Evolutionary conservation across 2,888 invertebrate species (phyloP).

Genomic region (Ametastegia equiseti): DNA sequence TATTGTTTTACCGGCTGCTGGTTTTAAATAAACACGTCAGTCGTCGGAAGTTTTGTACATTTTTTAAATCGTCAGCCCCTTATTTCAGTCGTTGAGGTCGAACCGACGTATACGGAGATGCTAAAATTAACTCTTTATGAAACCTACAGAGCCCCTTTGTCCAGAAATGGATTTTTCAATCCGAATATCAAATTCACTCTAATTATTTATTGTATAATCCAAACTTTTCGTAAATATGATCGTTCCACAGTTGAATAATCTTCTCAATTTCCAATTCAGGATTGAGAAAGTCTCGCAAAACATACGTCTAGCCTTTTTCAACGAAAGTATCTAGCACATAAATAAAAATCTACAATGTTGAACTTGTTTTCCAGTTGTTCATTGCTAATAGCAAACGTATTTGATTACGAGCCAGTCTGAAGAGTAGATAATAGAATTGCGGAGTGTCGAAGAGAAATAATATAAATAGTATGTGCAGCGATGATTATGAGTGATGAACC

Average conservation of each 20-base stretch:
- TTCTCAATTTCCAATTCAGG: background rate
- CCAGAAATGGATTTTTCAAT: conserved; percentile 28
- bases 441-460: background rate
- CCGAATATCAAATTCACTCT: background rate
- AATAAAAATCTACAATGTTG: background rate
- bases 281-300: background rate
- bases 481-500: conserved; percentile 29
- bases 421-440: background rate
- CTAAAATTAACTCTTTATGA: conserved; percentile 42
- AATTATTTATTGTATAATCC: background rate
- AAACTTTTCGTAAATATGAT: background rate
- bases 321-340: background rate
- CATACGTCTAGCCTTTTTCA: background rate
- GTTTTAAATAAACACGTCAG: conserved; percentile 24
- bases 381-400: background rate
- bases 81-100: conserved; percentile 5
- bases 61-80: conserved; percentile 24
- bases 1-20: conserved; percentile 35
- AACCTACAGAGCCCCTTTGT: conserved; percentile 20
- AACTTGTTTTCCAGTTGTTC: background rate
- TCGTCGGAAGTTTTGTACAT: conserved; percentile 19
- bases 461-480: conserved; percentile 5
- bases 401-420: background rate
- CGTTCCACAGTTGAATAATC: background rate
- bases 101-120: conserved; percentile 1